These are phyloP conservation scores for Tribolium castaneum DNA, from an alignment of 1,140 invertebrate species.

Conservation along the genomic window DNA sequence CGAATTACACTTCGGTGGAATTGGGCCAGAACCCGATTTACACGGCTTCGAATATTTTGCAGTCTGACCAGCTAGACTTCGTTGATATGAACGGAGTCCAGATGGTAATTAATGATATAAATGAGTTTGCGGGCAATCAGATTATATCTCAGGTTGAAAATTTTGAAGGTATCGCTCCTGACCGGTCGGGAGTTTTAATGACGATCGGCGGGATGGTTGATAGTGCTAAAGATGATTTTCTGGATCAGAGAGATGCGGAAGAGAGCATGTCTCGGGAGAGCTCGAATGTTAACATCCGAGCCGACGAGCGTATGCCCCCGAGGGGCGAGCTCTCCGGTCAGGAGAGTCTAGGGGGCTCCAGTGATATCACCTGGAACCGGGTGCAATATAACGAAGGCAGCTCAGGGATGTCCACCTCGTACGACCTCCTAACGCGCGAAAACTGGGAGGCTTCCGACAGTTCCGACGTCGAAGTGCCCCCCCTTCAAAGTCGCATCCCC, in stretches of 20 bases:
- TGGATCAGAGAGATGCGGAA: constrained; percentile 65
- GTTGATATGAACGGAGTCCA: constrained; percentile 59
- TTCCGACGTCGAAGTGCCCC: constrained; percentile 69
- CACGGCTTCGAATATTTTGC: constrained; percentile 55
- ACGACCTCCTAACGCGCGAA: constrained; percentile 75
- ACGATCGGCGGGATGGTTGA: constrained; percentile 54
- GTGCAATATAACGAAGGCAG: constrained; percentile 59
- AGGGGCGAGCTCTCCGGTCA: constrained; percentile 84
- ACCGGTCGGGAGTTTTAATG: constrained; percentile 56
- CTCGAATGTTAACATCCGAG: constrained; percentile 80
- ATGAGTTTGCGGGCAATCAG: constrained; percentile 55
- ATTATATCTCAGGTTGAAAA: constrained; percentile 57
- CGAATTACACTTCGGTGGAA: background rate
- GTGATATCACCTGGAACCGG: constrained; percentile 60
- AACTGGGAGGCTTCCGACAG: constrained; percentile 75
- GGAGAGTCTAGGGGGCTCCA: constrained; percentile 76
- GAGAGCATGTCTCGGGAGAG: constrained; percentile 71
- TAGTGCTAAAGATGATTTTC: constrained; percentile 42
- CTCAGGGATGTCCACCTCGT: constrained; percentile 69
- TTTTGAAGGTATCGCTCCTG: constrained; percentile 51
- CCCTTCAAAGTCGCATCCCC: constrained; percentile 47
- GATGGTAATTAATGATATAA: constrained; percentile 57
- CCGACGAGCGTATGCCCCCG: constrained; percentile 86
- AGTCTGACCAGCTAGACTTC: constrained; percentile 56
- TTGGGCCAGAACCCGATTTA: constrained; percentile 50